Percentiles rank a stretch among this genome's conserved stretches.
These are phyloP conservation scores for Dysidea cf. avara DNA, from an alignment of 37 sponge, comb jelly and placozoan species.

Conservation along the genomic window DNA sequence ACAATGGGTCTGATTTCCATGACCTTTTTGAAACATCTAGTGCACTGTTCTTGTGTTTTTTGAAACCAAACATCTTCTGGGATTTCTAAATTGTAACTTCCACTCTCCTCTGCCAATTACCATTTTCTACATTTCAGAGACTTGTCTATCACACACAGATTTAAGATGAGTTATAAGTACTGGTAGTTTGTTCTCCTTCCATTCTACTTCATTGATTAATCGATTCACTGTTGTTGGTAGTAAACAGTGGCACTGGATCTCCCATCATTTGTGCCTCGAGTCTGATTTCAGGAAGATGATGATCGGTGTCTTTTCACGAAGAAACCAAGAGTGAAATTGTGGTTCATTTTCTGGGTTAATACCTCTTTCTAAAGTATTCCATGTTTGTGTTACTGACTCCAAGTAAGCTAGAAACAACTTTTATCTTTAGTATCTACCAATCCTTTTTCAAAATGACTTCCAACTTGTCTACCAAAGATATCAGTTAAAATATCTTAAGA, in stretches of 20 bases:
- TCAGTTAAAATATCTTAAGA: too few species aligned
- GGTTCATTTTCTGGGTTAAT: too few species aligned
- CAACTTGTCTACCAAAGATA: too few species aligned
- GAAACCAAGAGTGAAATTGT: too few species aligned
- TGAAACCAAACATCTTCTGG: background rate
- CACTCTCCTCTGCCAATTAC: slow-evolving; percentile 20
- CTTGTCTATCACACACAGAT: too few species aligned
- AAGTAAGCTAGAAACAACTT: background rate
- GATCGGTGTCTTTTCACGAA: background rate
- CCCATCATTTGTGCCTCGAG: background rate
- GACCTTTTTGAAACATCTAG: too few species aligned
- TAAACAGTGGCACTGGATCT: background rate
- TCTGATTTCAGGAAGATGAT: slow-evolving; percentile 1
- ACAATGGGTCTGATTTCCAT: too few species aligned
- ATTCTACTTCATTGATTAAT: slow-evolving; percentile 44
- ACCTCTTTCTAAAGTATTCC: too few species aligned
- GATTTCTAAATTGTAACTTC: background rate
- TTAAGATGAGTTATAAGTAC: slow-evolving; percentile 3
- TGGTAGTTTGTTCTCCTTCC: slow-evolving; percentile 48
- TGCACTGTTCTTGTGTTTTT: too few species aligned
- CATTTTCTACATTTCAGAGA: background rate
- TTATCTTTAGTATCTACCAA: too few species aligned
- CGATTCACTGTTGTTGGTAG: slow-evolving; percentile 43
- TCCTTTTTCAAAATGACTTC: background rate
- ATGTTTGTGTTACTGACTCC: too few species aligned